Base-by-base conservation (phyloP, 2,888 invertebrate genomes). In the Catocala nupta region DNA sequence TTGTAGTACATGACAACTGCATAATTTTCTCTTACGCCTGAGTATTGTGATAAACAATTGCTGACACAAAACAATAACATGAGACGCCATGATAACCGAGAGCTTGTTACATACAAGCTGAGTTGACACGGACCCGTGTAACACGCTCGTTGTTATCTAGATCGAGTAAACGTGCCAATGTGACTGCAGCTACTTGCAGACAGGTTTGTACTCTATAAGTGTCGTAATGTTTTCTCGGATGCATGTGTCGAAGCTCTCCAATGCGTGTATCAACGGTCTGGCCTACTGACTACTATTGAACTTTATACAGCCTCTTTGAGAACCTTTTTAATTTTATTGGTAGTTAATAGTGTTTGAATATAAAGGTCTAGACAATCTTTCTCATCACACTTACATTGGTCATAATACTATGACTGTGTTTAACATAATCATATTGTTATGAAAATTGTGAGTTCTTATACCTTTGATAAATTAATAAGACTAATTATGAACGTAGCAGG, bases 141-240 rank as follows among this genome's bases (percentile, higher is more conserved):
- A 50, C 49, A 51, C 33, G 54, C 36, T 55, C n/a, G n/a, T 5
- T 16, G 16, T 39, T 63, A 60, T 61, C 61, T 55, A 55, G 61
- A 61, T 61, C 60, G 55, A 53, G 60, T 61, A 61, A 44, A 61
- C 55, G 55, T 61, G 61, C 51, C 13, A 11, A 55, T 55, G 52
- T 12, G 39, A 9, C 13, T 25, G 48, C 48, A 16, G 54, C 54
- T 59, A 55, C 60, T 50, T 12, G 36, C 6, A 12, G 36, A 60
- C 59, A n/a, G 54, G 49, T 60, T 55, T 13, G 36, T n/a, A 47
- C 36, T 59, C 10, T 8, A 33, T 34, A 44, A 9, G 7, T 50
- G 50, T 55, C 55, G 12, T 47, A 8, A 50, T 49, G 34, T 53
- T 54, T 59, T 48, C 9, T 48, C 43, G 59, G 52, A 47, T 51